phyloP scores from a whole-genome alignment of 2,113 vertebrate genomes.

The Ondatra zibethicus region DNA sequence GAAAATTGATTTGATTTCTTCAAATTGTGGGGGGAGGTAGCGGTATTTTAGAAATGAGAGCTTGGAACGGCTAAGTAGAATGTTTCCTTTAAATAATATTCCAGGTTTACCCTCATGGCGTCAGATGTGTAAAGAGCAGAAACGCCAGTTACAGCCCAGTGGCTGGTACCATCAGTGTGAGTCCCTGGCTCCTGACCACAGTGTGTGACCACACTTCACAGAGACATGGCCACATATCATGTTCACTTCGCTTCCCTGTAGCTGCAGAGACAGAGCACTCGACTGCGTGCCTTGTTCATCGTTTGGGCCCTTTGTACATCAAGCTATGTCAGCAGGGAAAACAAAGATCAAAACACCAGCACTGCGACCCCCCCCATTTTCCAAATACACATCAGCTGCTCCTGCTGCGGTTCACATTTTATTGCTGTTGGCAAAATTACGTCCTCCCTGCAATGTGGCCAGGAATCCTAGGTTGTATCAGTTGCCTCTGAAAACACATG shows the following conservation, averaged over 20 bases:
- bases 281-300: not conserved
- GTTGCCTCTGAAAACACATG: conserved; percentile 75
- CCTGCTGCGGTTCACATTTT: conserved; percentile 40
- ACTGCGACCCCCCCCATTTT: not conserved
- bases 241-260: not conserved
- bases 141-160: not conserved
- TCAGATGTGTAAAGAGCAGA: not conserved
- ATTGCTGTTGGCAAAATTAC: conserved; percentile 73
- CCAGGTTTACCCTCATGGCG: not conserved
- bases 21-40: no score
- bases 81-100: not conserved
- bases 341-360: not conserved
- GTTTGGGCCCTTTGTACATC: conserved; percentile 19
- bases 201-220: not conserved
- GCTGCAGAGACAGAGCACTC: not conserved
- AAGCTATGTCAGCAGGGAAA: not conserved
- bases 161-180: not conserved
- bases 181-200: not conserved
- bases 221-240: not conserved
- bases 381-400: conserved; percentile 55
- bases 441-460: conserved; percentile 46
- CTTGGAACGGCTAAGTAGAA: not conserved
- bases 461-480: conserved; percentile 54
- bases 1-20: not conserved
- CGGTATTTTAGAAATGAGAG: not conserved